These are phyloP conservation scores for Centropyge bicolor DNA, from an alignment of 2,797 vertebrate species.

Conservation along the genomic window DNA sequence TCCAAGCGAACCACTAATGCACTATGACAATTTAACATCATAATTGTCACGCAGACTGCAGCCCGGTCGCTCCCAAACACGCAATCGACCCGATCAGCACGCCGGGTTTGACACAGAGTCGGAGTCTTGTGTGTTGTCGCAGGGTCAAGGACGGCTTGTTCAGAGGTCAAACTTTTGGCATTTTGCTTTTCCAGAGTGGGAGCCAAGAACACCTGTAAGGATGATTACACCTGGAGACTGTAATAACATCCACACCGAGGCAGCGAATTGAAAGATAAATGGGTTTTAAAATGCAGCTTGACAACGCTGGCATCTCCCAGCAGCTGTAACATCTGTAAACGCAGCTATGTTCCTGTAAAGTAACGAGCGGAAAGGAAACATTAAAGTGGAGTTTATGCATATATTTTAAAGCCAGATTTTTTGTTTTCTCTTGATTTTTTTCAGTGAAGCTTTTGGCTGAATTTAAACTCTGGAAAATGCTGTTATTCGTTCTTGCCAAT, in stretches of 20 bases:
- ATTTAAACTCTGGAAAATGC: background rate
- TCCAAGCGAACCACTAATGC: conserved; percentile 32
- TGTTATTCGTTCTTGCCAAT: background rate
- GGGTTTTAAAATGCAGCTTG: conserved; percentile 46
- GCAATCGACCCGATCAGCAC: conserved; percentile 9
- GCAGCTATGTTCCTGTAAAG: conserved; percentile 13
- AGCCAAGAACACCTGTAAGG: conserved; percentile 38
- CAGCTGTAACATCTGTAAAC: conserved; percentile 45
- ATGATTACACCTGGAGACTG: conserved; percentile 36
- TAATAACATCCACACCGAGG: conserved; percentile 28
- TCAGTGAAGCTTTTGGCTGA: background rate
- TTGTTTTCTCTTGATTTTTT: background rate
- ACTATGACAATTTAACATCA: conserved; percentile 36
- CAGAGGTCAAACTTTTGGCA: conserved; percentile 29
- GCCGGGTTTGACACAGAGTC: background rate
- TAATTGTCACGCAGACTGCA: conserved; percentile 25
- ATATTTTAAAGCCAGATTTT: background rate
- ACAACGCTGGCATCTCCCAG: conserved; percentile 30
- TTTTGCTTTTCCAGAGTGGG: background rate
- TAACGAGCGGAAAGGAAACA: background rate
- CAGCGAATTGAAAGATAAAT: conserved; percentile 42
- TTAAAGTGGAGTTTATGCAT: background rate
- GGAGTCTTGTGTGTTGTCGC: background rate
- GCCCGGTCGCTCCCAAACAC: background rate
- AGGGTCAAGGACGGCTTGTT: background rate